Percentiles rank a stretch among this genome's conserved stretches.
phyloP scores from a whole-genome alignment of 2,113 vertebrate species.

The Xiphias gladius region DNA sequence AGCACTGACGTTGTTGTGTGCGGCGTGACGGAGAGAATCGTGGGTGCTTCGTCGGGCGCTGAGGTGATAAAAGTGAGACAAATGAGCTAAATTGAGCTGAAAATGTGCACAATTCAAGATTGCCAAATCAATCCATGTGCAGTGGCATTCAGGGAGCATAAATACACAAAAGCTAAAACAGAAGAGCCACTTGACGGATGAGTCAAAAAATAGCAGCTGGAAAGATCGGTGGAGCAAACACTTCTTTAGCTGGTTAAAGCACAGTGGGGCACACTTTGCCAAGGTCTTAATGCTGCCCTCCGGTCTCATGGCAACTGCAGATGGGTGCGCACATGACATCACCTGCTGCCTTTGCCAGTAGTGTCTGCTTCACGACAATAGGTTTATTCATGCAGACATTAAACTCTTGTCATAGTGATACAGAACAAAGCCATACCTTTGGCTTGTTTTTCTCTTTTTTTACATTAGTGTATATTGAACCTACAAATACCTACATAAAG shows the following conservation, averaged over 20 bases:
- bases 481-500: not conserved
- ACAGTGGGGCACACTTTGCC: conserved; percentile 7
- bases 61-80: conserved; percentile 51
- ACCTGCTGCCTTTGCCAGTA: conserved; percentile 43
- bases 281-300: conserved; percentile 31
- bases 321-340: conserved; percentile 58
- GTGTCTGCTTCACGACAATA: conserved; percentile 25
- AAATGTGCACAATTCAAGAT: conserved; percentile 49
- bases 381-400: conserved; percentile 27
- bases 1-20: conserved; percentile 97
- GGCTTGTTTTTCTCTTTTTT: not conserved
- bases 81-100: conserved; percentile 66
- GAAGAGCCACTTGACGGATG: conserved; percentile 26
- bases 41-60: conserved; percentile 93
- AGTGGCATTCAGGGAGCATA: conserved; percentile 68
- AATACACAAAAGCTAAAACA: conserved; percentile 47
- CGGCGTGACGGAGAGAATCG: conserved; percentile 92
- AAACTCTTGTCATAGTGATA: not conserved
- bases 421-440: not conserved
- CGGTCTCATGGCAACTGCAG: conserved; percentile 53
- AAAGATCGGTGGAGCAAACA: conserved; percentile 18
- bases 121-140: conserved; percentile 31
- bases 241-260: conserved; percentile 26
- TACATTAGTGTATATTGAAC: not conserved
- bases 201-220: conserved; percentile 40